Evolutionary conservation across 2,797 vertebrate genomes (phyloP).

Genomic region (Tympanoctomys barrerae): DNA sequence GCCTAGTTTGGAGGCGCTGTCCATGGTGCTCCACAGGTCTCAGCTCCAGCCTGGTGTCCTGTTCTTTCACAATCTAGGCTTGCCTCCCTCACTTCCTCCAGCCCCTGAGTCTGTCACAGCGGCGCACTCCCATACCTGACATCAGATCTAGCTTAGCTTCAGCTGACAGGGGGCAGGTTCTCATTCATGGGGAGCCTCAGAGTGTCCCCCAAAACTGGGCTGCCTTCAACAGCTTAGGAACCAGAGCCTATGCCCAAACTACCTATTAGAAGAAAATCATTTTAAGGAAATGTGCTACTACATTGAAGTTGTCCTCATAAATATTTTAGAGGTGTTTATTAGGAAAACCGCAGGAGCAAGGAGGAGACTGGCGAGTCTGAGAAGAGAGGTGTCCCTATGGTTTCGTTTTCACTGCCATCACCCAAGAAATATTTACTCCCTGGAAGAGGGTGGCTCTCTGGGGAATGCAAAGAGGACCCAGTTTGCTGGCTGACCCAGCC

Average conservation of each 20-base stretch:
- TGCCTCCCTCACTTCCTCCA: background rate
- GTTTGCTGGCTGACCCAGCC: background rate
- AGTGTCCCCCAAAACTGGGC: background rate
- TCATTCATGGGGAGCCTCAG: background rate
- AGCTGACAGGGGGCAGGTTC: background rate
- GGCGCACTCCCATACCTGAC: background rate
- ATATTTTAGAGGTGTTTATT: slow-evolving; percentile 79
- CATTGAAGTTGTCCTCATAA: slow-evolving; percentile 67
- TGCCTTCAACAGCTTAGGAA: background rate
- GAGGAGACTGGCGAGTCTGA: slow-evolving; percentile 20
- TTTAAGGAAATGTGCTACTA: slow-evolving; percentile 57
- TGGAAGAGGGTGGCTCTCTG: background rate
- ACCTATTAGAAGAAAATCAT: slow-evolving; percentile 41
- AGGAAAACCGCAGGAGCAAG: slow-evolving; percentile 70
- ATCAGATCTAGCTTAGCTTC: too few species aligned
- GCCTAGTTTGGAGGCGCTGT: background rate
- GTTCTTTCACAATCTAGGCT: background rate
- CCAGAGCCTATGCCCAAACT: background rate
- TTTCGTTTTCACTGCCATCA: background rate
- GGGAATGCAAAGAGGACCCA: background rate
- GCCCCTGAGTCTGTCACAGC: background rate
- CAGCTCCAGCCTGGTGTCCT: background rate
- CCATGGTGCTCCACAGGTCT: background rate
- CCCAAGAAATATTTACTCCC: background rate
- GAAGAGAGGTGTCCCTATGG: background rate